Base-by-base conservation (phyloP, 2,113 vertebrate genomes). In the Plecotus auritus region DNA sequence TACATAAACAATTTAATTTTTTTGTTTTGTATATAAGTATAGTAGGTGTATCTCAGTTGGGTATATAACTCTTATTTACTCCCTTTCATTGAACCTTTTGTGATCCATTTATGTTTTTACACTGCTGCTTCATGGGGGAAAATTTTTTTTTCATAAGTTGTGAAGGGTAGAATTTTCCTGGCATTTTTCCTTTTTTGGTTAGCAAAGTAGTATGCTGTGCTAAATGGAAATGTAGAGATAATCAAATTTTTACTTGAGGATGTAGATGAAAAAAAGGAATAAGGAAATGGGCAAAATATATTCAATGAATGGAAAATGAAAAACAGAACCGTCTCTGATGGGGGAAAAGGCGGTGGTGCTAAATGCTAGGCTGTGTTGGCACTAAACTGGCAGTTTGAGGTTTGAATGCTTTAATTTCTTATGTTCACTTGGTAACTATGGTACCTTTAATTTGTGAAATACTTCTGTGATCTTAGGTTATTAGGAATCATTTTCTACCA, bases 151-250 rank as follows among this genome's bases (percentile, higher is more conserved):
- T 76, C 69, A 59, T 69, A 17, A 28, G 30, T 80, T 91, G 9
- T 56, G 4, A 95, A 82, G 32, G 56, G 40, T 64, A 91, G 28
- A 56, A 40, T 40, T 59, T 85, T 94, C 40, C 67, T 80, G 17
- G 10, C 4, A 22, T 45, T 56, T 91, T 85, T 70, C 11, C 11
- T 93, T 20, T 23, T 64, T 69, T 23, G 17, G 13, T 85, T 94
- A 54, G 37, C 32, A n/a, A 88, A 67, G 54, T 90, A 77, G 59
- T 1, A 18, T 70, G 6, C 8, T 76, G 59, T 82, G 26, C 18
- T 93, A 78, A 94, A 69, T 92, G 56, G 77, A 85, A 83, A 82
- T 86, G 8, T 59, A 89, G 42, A 40, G 22, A 73, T 81, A 85
- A 89, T 85, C 42, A 51, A 10, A 42, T 81, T 78, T 89, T 59